Conservation (phyloP, 2,888 invertebrate species). For the Hirtodrosophila cameraria region DNA sequence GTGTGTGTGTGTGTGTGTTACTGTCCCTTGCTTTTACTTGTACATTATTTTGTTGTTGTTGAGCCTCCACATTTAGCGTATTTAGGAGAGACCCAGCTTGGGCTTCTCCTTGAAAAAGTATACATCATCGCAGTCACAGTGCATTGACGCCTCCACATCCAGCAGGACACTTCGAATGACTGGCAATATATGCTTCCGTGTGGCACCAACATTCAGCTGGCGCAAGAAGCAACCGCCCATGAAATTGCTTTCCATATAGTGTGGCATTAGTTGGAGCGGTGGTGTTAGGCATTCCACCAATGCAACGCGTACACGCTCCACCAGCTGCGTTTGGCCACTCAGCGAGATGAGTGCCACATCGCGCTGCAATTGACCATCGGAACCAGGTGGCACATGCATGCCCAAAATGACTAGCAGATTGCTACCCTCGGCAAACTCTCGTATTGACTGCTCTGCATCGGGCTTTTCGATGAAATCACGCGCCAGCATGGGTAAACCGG, state of each 20-base stretch:
- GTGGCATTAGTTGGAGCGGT: conserved; percentile 82
- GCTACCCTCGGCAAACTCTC: conserved; percentile 85
- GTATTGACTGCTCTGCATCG: conserved; percentile 85
- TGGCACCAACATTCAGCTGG: conserved; percentile 86
- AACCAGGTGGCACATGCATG: conserved; percentile 85
- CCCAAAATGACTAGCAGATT: conserved; percentile 87
- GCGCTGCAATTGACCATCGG: conserved; percentile 84
- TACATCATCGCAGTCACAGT: conserved; percentile 60
- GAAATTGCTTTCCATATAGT: conserved; percentile 77
- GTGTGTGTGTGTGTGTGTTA: neutral
- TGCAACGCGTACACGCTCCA: conserved; percentile 60
- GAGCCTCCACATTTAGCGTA: neutral
- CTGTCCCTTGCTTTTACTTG: conserved; percentile 16
- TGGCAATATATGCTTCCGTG: conserved; percentile 89
- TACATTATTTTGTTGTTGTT: conserved; percentile 2
- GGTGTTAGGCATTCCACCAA: conserved; percentile 57
- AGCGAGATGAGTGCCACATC: conserved; percentile 86
- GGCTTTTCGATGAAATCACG: conserved; percentile 71
- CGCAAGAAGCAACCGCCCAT: conserved; percentile 85
- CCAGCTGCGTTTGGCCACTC: conserved; percentile 41
- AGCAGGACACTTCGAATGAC: conserved; percentile 85
- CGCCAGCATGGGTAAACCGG: conserved; percentile 84
- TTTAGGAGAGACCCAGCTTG: conserved; percentile 62
- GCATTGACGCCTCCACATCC: conserved; percentile 47
- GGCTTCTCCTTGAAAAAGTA: conserved; percentile 70